Evolutionary conservation across 2,797 vertebrate species (phyloP), one percentile per base, ranked within the genome.

Genomic region (Tolypeutes matacus): DNA sequence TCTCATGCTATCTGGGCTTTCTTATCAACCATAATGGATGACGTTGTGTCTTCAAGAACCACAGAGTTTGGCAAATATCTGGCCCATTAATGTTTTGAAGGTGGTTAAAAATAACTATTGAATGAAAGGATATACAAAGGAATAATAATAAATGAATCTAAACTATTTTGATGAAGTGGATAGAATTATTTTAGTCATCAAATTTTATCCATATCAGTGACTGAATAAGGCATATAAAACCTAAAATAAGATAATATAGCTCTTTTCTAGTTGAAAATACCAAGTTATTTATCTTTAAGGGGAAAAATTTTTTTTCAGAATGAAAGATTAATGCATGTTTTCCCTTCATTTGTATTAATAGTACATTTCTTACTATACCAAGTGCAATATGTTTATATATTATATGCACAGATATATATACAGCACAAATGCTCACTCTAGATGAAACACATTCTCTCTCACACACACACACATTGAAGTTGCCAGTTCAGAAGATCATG

Each of bases 101-200:
- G 4, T 36, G 27, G 13, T 77, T 76, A 85, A 86, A 65, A 69
- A 86, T 27, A 85, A 25, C 31, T 29, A 75, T 0, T 76, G 3
- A 89, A 89, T 93, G 14, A 86, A 56, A n/a, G 5, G 90, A 87
- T 46, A 46, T 9, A 62, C 34, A 83, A 88, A 81, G 58, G 23
- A 88, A 31, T 64, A 81, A 46, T 84, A 64, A 72, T 70, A 85
- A 89, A 67, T 82, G 3, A 80, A 85, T 90, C 80, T 34, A 89
- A 93, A 86, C 78, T 15, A 82, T 78, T 89, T 96, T 77, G 77
- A 87, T 11, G 25, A 87, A 73, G 80, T 76, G 17, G 9, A 20
- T 67, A 80, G 17, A 36, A 89, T 86, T 70, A 18, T 10, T 46
- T 46, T 46, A 46, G 42, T 46, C 42, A 46, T 46, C 42, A 5